Evolutionary conservation across 2,888 invertebrate genomes (phyloP), one percentile per base, ranked within the genome.

Genomic region (Eledona agricola): DNA sequence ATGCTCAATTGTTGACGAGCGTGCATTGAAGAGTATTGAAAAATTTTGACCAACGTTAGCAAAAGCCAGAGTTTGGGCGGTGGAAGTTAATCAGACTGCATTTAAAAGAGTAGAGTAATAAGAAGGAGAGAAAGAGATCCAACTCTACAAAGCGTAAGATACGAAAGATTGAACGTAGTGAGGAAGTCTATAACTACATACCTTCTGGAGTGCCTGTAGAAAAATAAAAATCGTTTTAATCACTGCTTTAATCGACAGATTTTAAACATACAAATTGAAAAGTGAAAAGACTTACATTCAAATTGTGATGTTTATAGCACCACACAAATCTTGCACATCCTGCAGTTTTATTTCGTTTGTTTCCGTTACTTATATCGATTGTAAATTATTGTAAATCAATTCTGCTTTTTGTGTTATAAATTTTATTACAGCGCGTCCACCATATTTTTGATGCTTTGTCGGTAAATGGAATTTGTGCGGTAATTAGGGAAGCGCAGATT

Each of bases 171-270:
- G 46, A 19, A 37, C 25, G 22, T 25, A 31, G 29, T 40, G 50
- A 38, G 23, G 51, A 58, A 51, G 50, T 55, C 16, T n/a, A 37
- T 47, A 54, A 63, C 67, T 76, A 76, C 76, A 69, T 76, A 76
- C 76, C 76, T 76, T 76, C 75, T 58, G 76, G 76, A 60, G 72
- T 72, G 72, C 76, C 76, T 76, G 75, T 70, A 66, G 70, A 69
- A 65, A 73, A 70, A 73, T 70, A 74, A 69, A 72, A 70, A 63
- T 56, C 64, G 58, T 57, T 63, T 66, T 35, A 43, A 31, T 25
- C 7, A 46, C 12, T 40, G 17, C 19, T 28, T 34, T 34, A 23
- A 38, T 22, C 7, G 13, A 22, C 4, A 34, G 7, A 11, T 34
- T 16, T 34, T 13, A 34, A 5, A n/a, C n/a, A 19, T 19, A 5